Conservation (phyloP, 2,888 invertebrate species). For the Drosophila neotestacea region DNA sequence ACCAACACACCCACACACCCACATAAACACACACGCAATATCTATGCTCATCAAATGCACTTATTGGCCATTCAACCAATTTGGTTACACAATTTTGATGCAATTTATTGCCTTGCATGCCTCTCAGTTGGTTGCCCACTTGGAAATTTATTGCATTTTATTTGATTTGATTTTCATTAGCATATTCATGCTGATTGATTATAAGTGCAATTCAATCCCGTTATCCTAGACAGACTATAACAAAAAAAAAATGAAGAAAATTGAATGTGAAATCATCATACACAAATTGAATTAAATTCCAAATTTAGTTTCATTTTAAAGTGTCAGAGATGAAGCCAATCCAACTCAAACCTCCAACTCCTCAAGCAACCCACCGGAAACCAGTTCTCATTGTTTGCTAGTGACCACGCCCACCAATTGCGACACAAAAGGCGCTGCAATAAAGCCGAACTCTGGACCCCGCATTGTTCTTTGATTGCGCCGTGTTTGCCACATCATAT, state of each 20-base stretch:
- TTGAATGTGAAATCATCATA: constrained; percentile 2
- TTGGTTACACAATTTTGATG: constrained; percentile 71
- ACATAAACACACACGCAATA: constrained; percentile 10
- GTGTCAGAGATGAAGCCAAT: constrained; percentile 12
- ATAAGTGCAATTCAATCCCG: constrained; percentile 28
- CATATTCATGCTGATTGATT: constrained; percentile 67
- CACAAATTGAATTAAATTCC: constrained; percentile 26
- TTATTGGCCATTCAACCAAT: constrained; percentile 79
- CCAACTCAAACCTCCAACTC: background rate
- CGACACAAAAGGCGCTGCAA: constrained; percentile 18
- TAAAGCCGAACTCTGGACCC: constrained; percentile 13
- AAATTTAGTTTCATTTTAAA: constrained; percentile 22
- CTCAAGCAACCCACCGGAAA: background rate
- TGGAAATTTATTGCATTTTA: constrained; percentile 60
- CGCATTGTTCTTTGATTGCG: constrained; percentile 41
- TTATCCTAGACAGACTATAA: constrained; percentile 27
- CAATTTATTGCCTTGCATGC: constrained; percentile 69
- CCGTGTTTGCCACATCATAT: constrained; percentile 57
- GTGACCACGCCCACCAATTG: constrained; percentile 4
- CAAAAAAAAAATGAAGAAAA: background rate
- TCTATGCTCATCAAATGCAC: constrained; percentile 61
- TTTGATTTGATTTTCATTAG: constrained; percentile 76
- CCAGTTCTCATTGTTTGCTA: constrained; percentile 14
- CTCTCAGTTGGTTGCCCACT: constrained; percentile 54
- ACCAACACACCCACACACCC: constrained; percentile 15